Evolutionary conservation across 2,888 invertebrate species (phyloP).

Genomic region (Chaetogeoica ovagalla): DNA sequence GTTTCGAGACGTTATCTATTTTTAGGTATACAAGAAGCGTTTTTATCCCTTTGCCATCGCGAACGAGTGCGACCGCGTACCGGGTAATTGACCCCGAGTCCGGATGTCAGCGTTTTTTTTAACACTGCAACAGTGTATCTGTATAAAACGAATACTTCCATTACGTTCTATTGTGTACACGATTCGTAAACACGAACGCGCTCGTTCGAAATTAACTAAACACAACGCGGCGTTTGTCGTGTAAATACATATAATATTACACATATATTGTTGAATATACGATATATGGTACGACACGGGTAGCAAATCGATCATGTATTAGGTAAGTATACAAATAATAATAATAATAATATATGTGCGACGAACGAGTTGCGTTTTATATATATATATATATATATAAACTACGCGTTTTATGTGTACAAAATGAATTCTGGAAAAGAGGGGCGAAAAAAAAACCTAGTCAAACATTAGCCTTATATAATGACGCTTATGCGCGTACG

Average conservation of each 20-base stretch:
- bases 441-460: background rate
- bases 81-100: slow-evolving; percentile 44
- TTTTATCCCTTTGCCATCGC: background rate
- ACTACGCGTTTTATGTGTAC: background rate
- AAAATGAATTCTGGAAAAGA: background rate
- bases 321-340: background rate
- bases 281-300: background rate
- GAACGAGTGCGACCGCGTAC: slow-evolving; percentile 15
- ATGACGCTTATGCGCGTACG: too few species aligned
- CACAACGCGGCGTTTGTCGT: slow-evolving; percentile 4
- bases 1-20: too few species aligned
- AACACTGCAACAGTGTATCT: background rate
- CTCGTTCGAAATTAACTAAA: slow-evolving; percentile 35
- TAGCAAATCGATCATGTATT: slow-evolving; percentile 45
- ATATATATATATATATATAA: too few species aligned
- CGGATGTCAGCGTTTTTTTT: slow-evolving; percentile 29
- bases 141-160: slow-evolving; percentile 18
- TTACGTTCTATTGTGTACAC: slow-evolving; percentile 28
- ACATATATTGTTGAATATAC: slow-evolving; percentile 21
- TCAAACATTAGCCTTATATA: background rate
- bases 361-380: background rate
- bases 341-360: too few species aligned
- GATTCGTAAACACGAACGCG: background rate
- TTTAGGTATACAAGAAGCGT: background rate
- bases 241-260: background rate